These are phyloP conservation scores for Polypterus bichir DNA, from an alignment of 2,113 vertebrate species.

Conservation along the genomic window DNA sequence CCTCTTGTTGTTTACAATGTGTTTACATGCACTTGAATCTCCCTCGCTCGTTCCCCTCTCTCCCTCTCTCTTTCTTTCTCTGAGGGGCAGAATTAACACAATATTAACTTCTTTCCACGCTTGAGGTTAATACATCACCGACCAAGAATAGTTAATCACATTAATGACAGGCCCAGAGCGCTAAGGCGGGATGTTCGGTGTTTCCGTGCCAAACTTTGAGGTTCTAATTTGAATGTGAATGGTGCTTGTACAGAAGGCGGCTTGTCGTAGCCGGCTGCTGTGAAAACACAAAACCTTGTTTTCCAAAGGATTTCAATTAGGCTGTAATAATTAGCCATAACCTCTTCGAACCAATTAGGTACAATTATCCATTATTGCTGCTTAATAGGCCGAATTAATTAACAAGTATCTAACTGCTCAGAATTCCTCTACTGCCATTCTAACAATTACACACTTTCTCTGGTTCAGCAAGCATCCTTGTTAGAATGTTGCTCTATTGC, in stretches of 20 bases:
- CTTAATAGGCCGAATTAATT: slow-evolving; percentile 59
- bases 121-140: slow-evolving; percentile 43
- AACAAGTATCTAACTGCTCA: slow-evolving; percentile 42
- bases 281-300: slow-evolving; percentile 35
- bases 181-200: slow-evolving; percentile 37
- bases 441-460: no score
- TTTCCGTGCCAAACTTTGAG: slow-evolving; percentile 48
- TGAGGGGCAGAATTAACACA: slow-evolving; percentile 34
- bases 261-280: slow-evolving; percentile 32
- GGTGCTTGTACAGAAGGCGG: slow-evolving; percentile 43
- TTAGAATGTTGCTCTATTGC: no score
- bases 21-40: no score
- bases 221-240: slow-evolving; percentile 68
- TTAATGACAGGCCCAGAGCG: slow-evolving; percentile 26
- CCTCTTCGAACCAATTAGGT: slow-evolving; percentile 41
- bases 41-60: no score
- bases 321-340: slow-evolving; percentile 32
- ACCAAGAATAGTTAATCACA: slow-evolving; percentile 34
- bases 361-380: slow-evolving; percentile 53
- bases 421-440: slow-evolving; percentile 36
- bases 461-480: no score
- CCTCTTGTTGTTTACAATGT: no score
- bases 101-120: slow-evolving; percentile 36
- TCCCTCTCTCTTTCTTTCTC: no score
- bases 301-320: slow-evolving; percentile 52